Evolutionary conservation across 2,113 vertebrate species (phyloP), one percentile per base, ranked within the genome.

Genomic region (Brachirus orientalis): DNA sequence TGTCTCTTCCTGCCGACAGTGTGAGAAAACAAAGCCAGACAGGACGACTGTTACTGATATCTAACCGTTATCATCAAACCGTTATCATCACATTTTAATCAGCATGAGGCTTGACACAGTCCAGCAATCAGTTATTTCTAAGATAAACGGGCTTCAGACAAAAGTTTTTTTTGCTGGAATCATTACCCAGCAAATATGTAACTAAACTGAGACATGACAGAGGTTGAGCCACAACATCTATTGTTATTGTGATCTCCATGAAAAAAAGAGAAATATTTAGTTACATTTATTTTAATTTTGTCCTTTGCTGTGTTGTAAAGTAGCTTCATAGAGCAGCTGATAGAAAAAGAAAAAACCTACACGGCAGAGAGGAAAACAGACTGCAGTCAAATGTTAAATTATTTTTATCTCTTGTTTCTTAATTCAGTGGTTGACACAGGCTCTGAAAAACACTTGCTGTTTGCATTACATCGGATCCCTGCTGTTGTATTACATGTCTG

Each of bases 41-140:
- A 28, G 7, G 11, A 35, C 19, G 16, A 4, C 8, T 48, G 69
- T 46, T 28, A 13, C 63, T 57, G 65, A 71, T 22, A 78, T 74
- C 43, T 63, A 58, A 77, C 73, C 74, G 69, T n/a, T n/a, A 69
- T 19, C 72, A 66, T 88, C 80, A 67, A 28, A 13, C 1, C 16
- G 58, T 7, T 59, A 17, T 52, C 17, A 17, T 52, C 17, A n/a
- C 16, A 28, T 50, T 48, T 65, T 20, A 58, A 54, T 85, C 72
- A 60, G 35, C 0, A 7, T 38, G 18, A 28, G 36, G 37, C 52
- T 54, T 11, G 3, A 54, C 13, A 44, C 22, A 44, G 67, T 48
- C 37, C 38, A 19, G 18, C 46, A 9, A n/a, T 8, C 1, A 16
- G 17, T 59, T 33, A 5, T 53, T 44, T 78, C 17, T 28, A 4